Percentiles rank a stretch among this genome's conserved stretches.
These are phyloP conservation scores for Brachystomella parvula DNA, from an alignment of 1,140 invertebrate species.

Conservation along the genomic window DNA sequence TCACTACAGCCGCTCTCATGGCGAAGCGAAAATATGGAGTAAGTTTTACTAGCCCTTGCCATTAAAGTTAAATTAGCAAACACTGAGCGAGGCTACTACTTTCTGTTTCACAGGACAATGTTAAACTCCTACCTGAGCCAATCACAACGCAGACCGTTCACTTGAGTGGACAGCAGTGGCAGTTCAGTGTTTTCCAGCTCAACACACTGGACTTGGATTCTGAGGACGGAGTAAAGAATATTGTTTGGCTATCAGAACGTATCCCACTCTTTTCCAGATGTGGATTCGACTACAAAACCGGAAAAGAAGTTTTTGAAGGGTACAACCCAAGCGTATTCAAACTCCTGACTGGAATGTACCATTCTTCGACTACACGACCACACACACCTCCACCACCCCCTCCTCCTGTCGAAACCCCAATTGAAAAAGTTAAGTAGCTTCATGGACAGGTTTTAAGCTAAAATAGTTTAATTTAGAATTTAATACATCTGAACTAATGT, in stretches of 20 bases:
- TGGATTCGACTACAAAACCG: conserved; percentile 54
- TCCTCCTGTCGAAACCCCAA: not conserved
- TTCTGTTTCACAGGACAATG: conserved; percentile 47
- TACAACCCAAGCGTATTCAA: conserved; percentile 71
- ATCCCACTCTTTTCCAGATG: conserved; percentile 61
- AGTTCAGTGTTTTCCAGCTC: conserved; percentile 76
- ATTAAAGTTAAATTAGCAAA: conserved; percentile 7
- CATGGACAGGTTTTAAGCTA: not conserved
- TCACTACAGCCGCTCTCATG: conserved; percentile 58
- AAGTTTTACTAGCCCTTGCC: conserved; percentile 38
- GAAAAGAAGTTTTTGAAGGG: conserved; percentile 56
- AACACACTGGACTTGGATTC: conserved; percentile 64
- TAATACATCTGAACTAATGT: not conserved
- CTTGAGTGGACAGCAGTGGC: conserved; percentile 61
- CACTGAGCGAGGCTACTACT: conserved; percentile 12
- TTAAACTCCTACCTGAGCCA: conserved; percentile 56
- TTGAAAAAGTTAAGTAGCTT: not conserved
- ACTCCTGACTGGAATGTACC: conserved; percentile 67
- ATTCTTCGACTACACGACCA: conserved; percentile 34
- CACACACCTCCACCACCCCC: not conserved
- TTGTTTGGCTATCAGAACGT: conserved; percentile 62
- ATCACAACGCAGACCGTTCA: conserved; percentile 71
- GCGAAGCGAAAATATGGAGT: conserved; percentile 63
- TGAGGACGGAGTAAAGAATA: conserved; percentile 54
- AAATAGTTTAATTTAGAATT: not conserved